Conservation (phyloP, 2,888 invertebrate genomes). For the Pristionchus entomophagus region DNA sequence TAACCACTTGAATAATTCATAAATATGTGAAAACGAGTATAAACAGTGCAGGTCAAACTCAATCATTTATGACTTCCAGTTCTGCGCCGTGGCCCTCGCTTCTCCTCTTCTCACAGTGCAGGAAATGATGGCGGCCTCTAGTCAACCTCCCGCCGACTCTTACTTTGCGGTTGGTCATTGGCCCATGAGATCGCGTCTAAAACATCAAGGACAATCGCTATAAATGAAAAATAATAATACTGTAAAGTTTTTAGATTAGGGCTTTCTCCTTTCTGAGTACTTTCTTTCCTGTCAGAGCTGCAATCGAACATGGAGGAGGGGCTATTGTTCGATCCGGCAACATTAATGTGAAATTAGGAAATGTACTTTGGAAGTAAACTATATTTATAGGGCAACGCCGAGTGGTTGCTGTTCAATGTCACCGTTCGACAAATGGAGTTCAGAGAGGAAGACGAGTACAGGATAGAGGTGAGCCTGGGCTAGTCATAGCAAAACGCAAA, state of each 20-base stretch:
- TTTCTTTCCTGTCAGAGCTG: too few species aligned
- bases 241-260: too few species aligned
- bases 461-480: conserved; percentile 53
- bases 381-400: conserved; percentile 68
- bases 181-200: too few species aligned
- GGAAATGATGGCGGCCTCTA: conserved; percentile 71
- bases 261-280: too few species aligned
- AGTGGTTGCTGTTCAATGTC: conserved; percentile 71
- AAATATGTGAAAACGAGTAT: not conserved
- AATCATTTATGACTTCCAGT: conserved; percentile 51
- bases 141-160: conserved; percentile 68
- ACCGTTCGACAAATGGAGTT: conserved; percentile 70
- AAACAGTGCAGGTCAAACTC: not conserved
- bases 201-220: too few species aligned
- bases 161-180: conserved; percentile 68
- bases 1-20: not conserved
- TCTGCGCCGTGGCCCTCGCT: conserved; percentile 70
- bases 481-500: too few species aligned
- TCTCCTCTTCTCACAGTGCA: conserved; percentile 68
- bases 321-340: too few species aligned
- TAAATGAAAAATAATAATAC: too few species aligned
- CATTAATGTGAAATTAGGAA: too few species aligned
- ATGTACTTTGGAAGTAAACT: too few species aligned
- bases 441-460: conserved; percentile 63
- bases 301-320: too few species aligned